Evolutionary conservation across 2,113 vertebrate genomes (phyloP).

Genomic region (Burhinus bistriatus): DNA sequence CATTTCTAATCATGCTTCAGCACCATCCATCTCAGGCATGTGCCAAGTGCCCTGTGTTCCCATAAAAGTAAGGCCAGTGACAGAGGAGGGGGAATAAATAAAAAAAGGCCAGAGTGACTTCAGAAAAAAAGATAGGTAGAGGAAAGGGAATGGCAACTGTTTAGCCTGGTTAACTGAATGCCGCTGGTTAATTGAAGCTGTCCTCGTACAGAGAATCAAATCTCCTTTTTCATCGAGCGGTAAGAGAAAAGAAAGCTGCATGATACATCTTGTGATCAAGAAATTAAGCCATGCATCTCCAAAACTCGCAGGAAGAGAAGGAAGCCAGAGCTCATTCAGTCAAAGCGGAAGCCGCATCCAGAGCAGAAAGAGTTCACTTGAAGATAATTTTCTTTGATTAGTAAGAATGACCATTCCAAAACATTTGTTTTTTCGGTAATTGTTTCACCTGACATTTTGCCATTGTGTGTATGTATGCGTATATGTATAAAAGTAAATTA

Average conservation of each 20-base stretch:
- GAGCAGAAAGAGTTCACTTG: neutral
- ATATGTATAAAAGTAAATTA: neutral
- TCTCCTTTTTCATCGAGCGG: neutral
- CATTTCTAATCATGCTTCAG: neutral
- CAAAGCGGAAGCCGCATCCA: neutral
- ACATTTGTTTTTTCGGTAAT: neutral
- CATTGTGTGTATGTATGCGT: neutral
- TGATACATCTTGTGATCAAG: neutral
- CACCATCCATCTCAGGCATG: rapidly evolving
- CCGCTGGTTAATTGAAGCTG: neutral
- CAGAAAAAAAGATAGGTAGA: neutral
- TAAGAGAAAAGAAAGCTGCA: neutral
- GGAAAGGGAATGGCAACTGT: neutral
- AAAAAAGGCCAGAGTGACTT: neutral
- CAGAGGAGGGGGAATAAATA: rapidly evolving
- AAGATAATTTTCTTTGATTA: neutral
- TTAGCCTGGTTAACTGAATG: neutral
- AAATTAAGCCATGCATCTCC: neutral
- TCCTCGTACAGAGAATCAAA: neutral
- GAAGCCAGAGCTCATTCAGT: neutral
- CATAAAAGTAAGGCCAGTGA: neutral
- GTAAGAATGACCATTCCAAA: neutral
- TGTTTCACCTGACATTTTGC: neutral
- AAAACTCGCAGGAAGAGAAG: neutral
- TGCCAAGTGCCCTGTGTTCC: neutral